phyloP scores from a whole-genome alignment of 2,797 vertebrate genomes.

The Borostomias antarcticus region DNA sequence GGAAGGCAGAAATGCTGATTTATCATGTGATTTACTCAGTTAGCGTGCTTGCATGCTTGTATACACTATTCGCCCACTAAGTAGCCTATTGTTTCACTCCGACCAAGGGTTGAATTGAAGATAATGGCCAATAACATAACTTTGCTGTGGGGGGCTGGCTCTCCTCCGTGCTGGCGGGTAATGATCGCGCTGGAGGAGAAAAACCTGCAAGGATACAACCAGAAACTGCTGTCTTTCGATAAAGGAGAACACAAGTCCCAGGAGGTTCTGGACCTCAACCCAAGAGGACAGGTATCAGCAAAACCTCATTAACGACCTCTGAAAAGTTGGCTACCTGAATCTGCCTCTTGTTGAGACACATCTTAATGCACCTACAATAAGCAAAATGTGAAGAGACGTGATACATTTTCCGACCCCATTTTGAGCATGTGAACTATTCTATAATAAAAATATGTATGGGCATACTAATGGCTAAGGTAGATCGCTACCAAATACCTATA shows the following conservation, averaged over 20 bases:
- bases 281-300: constrained; percentile 69
- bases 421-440: no score
- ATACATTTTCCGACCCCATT: no score
- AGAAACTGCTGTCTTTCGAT: constrained; percentile 61
- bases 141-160: constrained; percentile 73
- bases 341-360: no score
- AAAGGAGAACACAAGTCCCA: constrained; percentile 67
- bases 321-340: no score
- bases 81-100: neutral
- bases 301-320: neutral
- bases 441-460: no score
- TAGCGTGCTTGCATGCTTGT: no score
- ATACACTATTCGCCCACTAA: no score
- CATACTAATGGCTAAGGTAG: neutral
- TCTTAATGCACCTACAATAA: no score
- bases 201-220: constrained; percentile 67
- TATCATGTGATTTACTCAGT: no score
- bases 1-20: no score
- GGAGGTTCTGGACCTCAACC: constrained; percentile 70
- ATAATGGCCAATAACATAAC: constrained; percentile 73
- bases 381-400: no score
- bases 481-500: neutral
- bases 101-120: no score
- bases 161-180: constrained; percentile 76
- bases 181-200: constrained; percentile 78